phyloP scores from a whole-genome alignment of 1,140 invertebrate genomes.

The Coboldia fuscipes region DNA sequence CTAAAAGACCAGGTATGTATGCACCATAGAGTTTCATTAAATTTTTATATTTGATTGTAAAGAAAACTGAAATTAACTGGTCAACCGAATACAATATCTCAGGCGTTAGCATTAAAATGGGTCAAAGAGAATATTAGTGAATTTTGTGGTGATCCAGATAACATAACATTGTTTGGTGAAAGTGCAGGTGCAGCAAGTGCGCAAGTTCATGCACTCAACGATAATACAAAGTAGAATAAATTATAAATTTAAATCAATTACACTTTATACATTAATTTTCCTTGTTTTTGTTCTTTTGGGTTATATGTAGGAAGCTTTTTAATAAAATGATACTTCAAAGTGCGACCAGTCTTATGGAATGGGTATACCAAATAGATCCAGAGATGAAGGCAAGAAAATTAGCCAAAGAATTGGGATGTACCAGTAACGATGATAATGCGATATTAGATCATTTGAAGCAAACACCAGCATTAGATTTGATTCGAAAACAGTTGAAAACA shows the following conservation, averaged over 20 bases:
- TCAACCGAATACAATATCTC: background rate
- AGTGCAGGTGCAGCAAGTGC: constrained; percentile 23
- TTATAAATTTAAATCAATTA: no score
- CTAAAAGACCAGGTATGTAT: constrained; percentile 29
- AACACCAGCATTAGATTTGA: constrained; percentile 9
- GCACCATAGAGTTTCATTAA: background rate
- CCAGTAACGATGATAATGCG: no score
- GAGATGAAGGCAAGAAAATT: constrained; percentile 8
- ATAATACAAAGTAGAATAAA: no score
- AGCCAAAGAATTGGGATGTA: constrained; percentile 8
- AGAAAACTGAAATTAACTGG: background rate
- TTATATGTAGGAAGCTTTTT: constrained; percentile 17
- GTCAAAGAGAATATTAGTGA: constrained; percentile 31
- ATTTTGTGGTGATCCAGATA: constrained; percentile 34
- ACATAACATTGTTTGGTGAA: constrained; percentile 25
- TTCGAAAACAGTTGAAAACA: constrained; percentile 9
- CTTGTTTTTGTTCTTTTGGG: no score
- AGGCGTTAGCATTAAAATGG: constrained; percentile 26
- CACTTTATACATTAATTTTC: no score
- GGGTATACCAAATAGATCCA: constrained; percentile 8
- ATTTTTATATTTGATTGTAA: background rate
- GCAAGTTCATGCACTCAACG: constrained; percentile 13
- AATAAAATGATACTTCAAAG: constrained; percentile 24
- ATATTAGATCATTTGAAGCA: background rate
- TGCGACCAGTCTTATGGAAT: constrained; percentile 16